These are phyloP conservation scores for Drosophila ohnishii DNA, from an alignment of 1,140 invertebrate species.

Conservation along the genomic window DNA sequence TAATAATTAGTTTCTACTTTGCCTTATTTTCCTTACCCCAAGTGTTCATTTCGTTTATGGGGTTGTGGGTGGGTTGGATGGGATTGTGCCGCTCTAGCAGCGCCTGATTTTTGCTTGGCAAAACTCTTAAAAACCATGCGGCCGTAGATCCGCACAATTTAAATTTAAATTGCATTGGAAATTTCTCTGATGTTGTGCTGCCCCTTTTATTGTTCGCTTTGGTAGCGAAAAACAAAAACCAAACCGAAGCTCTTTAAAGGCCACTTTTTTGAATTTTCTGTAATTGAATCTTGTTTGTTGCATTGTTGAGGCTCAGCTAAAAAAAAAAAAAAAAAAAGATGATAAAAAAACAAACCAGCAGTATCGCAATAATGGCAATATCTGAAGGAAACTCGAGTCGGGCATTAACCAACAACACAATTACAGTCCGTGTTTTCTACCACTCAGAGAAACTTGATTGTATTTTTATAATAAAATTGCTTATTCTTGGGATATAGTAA, in stretches of 20 bases:
- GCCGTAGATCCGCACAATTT: slow-evolving; percentile 77
- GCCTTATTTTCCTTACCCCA: neutral
- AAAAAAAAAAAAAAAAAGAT: neutral
- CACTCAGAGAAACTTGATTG: neutral
- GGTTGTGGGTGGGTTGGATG: slow-evolving; percentile 14
- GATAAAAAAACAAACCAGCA: neutral
- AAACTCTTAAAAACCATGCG: slow-evolving; percentile 70
- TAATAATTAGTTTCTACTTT: too few relatives aligned
- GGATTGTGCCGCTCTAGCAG: slow-evolving; percentile 28
- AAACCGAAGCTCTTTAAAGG: slow-evolving; percentile 23
- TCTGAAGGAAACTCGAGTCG: slow-evolving; percentile 15
- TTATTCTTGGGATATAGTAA: neutral
- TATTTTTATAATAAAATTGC: neutral
- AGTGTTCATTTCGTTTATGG: neutral
- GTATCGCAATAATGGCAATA: slow-evolving; percentile 17
- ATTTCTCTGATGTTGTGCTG: slow-evolving; percentile 41
- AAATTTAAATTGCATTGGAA: slow-evolving; percentile 77
- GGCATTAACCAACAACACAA: slow-evolving; percentile 19
- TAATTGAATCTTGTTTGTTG: slow-evolving; percentile 40
- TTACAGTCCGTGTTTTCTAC: slow-evolving; percentile 8
- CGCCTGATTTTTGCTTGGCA: slow-evolving; percentile 32
- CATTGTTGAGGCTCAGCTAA: slow-evolving; percentile 26
- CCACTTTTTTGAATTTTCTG: slow-evolving; percentile 25
- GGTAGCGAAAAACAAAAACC: slow-evolving; percentile 26
- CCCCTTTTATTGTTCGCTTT: slow-evolving; percentile 39